These are phyloP conservation scores for Felis catus DNA, from an alignment of 2,113 vertebrate genomes.

Conservation along the genomic window DNA sequence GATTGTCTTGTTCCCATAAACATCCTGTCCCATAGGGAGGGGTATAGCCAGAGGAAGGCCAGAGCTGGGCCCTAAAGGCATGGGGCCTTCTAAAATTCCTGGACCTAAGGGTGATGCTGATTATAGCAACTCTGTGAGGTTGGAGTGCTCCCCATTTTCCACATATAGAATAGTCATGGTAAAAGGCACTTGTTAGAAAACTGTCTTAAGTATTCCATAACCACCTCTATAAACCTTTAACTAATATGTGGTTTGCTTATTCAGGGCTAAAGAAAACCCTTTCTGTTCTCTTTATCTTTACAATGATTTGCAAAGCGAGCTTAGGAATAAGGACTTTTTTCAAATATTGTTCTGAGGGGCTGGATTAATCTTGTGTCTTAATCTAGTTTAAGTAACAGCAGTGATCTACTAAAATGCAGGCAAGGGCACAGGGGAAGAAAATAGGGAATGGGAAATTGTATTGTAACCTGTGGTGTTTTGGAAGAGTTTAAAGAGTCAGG, in stretches of 20 bases:
- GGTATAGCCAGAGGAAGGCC: background rate
- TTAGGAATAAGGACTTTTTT: constrained; percentile 20
- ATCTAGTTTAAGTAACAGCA: background rate
- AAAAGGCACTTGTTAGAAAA: background rate
- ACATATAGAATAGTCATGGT: background rate
- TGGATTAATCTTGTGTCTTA: background rate
- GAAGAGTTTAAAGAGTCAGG: background rate
- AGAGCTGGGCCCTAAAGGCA: background rate
- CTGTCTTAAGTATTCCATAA: background rate
- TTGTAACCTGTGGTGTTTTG: background rate
- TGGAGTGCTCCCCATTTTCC: background rate
- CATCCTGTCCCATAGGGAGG: background rate
- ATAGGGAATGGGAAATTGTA: background rate
- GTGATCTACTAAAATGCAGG: background rate
- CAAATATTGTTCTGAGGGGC: background rate
- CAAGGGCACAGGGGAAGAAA: background rate
- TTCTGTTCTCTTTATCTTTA: background rate
- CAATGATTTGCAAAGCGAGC: background rate
- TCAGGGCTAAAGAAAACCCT: background rate
- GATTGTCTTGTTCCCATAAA: background rate
- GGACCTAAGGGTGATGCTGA: background rate
- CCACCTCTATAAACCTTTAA: background rate
- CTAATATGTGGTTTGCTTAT: background rate
- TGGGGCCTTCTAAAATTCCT: background rate
- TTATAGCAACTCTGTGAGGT: background rate